These are phyloP conservation scores for Novumbra hubbsi DNA, from an alignment of 2,797 vertebrate species.

Conservation along the genomic window DNA sequence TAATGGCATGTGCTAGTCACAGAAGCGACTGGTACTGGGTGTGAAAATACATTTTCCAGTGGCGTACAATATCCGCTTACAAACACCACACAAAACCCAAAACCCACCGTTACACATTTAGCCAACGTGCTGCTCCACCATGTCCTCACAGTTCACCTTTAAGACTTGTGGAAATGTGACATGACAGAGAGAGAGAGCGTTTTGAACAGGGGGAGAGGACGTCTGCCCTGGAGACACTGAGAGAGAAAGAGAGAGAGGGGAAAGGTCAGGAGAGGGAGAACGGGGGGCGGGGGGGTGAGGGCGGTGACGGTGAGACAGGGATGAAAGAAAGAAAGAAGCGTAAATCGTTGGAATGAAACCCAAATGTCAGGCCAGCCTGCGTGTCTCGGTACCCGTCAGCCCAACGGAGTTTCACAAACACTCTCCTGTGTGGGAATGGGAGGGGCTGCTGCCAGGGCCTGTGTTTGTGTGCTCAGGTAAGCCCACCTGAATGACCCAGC, in stretches of 20 bases:
- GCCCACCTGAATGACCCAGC: conserved; percentile 63
- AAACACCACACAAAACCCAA: conserved; percentile 7
- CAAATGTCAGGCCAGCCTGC: conserved; percentile 42
- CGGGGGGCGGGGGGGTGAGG: no score
- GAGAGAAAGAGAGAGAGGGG: not conserved
- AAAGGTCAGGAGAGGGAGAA: no score
- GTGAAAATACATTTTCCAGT: conserved; percentile 20
- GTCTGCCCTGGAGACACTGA: not conserved
- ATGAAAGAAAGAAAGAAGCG: not conserved
- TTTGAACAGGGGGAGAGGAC: not conserved
- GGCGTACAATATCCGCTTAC: conserved; percentile 22
- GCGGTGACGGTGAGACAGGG: not conserved
- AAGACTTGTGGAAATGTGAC: not conserved
- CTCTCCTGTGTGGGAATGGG: conserved; percentile 46
- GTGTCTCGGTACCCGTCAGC: conserved; percentile 12
- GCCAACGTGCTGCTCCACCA: not conserved
- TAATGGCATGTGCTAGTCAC: conserved; percentile 9
- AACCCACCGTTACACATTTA: not conserved
- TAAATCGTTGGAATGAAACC: conserved; percentile 47
- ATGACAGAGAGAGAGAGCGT: not conserved
- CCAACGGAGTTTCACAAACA: conserved; percentile 55
- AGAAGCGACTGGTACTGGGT: conserved; percentile 17
- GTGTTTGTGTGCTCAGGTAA: conserved; percentile 58
- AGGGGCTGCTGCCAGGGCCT: conserved; percentile 27
- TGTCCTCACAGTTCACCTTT: not conserved